A percentile compares a stretch with the other conserved stretches of the same genome.
Conservation (phyloP, 2,797 vertebrate genomes). For the Columba guinea region DNA sequence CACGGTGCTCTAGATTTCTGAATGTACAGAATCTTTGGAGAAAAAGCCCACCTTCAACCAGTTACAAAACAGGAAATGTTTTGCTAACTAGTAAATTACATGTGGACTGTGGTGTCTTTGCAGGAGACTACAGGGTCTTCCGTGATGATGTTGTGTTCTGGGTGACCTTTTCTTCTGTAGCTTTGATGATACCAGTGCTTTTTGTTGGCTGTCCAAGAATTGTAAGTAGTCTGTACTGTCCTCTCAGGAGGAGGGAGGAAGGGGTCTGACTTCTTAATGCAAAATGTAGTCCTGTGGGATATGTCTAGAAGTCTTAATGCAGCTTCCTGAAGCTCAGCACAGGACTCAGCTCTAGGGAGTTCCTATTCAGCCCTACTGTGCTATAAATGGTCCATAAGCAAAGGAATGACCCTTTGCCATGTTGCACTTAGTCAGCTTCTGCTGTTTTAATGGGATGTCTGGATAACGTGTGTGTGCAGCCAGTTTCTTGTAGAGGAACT, state of each 20-base stretch:
- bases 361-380: neutral
- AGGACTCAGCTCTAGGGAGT: neutral
- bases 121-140: slow-evolving; percentile 86
- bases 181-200: slow-evolving; percentile 80
- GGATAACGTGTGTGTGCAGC: neutral
- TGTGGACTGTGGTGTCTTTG: slow-evolving; percentile 30
- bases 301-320: neutral
- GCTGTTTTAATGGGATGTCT: neutral
- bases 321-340: neutral
- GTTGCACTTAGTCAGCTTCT: neutral
- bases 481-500: neutral
- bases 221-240: slow-evolving; percentile 75
- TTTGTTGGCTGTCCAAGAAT: slow-evolving; percentile 90
- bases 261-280: neutral
- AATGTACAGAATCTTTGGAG: neutral
- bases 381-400: neutral
- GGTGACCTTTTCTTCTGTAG: slow-evolving; percentile 86
- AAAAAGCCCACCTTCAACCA: neutral
- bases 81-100: neutral
- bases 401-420: neutral
- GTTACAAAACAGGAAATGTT: neutral
- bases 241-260: neutral
- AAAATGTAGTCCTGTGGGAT: neutral
- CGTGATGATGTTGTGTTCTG: slow-evolving; percentile 86
- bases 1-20: neutral